Percentiles rank a stretch among this genome's conserved stretches.
Evolutionary conservation across 2,113 vertebrate genomes (phyloP).

Genomic region (Ceyx melanurus): DNA sequence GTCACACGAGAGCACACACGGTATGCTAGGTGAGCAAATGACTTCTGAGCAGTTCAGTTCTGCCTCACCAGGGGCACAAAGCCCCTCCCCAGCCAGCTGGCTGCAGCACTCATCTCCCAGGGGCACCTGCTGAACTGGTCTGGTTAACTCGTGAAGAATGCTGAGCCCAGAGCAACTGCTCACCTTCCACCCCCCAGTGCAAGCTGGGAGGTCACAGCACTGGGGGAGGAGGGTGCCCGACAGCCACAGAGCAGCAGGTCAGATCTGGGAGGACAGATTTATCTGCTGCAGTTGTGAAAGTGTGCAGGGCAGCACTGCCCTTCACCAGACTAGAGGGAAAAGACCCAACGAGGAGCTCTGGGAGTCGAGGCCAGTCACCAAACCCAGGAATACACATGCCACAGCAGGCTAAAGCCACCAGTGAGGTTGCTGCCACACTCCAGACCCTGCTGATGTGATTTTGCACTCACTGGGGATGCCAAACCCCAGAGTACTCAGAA

Average conservation of each 20-base stretch:
- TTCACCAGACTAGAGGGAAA: background rate
- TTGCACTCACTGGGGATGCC: background rate
- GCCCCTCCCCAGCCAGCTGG: background rate
- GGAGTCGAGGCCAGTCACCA: background rate
- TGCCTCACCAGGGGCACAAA: background rate
- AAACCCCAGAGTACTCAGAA: background rate
- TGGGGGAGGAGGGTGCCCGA: background rate
- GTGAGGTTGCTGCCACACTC: background rate
- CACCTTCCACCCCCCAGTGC: too few relatives aligned
- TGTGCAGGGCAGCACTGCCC: accelerated
- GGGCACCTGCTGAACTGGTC: background rate
- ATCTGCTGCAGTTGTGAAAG: background rate
- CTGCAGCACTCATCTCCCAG: background rate
- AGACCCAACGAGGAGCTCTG: background rate
- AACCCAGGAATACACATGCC: background rate
- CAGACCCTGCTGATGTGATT: background rate
- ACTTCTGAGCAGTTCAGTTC: background rate
- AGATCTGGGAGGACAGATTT: background rate
- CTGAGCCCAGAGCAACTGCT: background rate
- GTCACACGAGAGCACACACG: background rate
- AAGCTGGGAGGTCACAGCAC: background rate
- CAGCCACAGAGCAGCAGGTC: background rate
- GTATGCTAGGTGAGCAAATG: background rate
- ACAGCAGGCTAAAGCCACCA: background rate
- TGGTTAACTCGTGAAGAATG: background rate